phyloP scores from a whole-genome alignment of 1,140 invertebrate species.

The Tetramorium simillimum region DNA sequence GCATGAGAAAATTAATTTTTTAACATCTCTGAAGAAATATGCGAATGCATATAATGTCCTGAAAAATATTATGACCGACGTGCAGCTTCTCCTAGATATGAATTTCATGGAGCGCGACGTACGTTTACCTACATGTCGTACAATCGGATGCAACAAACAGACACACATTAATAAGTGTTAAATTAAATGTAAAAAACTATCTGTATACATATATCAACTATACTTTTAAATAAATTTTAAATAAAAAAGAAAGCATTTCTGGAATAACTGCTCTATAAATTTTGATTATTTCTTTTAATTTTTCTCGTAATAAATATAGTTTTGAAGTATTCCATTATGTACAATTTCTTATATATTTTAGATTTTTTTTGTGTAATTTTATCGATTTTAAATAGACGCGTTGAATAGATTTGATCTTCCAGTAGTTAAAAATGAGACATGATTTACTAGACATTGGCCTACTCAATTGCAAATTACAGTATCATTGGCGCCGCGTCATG shows the following conservation, averaged over 20 bases:
- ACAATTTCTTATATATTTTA: neutral
- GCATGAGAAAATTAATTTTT: slow-evolving; percentile 53
- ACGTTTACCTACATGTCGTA: neutral
- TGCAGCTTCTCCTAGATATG: slow-evolving; percentile 17
- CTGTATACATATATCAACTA: neutral
- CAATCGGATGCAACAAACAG: neutral
- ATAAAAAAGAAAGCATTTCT: neutral
- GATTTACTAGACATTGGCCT: neutral
- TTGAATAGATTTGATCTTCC: neutral
- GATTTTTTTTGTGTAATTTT: neutral
- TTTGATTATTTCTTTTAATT: neutral
- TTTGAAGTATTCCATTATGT: neutral
- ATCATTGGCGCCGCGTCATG: neutral
- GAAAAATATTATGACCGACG: slow-evolving; percentile 33
- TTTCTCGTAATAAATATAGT: neutral
- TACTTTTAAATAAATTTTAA: neutral
- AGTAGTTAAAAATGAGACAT: neutral
- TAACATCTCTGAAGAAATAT: slow-evolving; percentile 48
- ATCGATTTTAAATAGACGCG: too few species aligned
- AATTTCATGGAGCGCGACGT: slow-evolving; percentile 21
- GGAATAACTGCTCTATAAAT: neutral
- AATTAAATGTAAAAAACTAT: neutral
- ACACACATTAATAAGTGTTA: neutral
- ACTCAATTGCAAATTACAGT: neutral
- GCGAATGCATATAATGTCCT: slow-evolving; percentile 26